Conservation (phyloP, 1,140 invertebrate genomes). For the Magallana angulata region DNA sequence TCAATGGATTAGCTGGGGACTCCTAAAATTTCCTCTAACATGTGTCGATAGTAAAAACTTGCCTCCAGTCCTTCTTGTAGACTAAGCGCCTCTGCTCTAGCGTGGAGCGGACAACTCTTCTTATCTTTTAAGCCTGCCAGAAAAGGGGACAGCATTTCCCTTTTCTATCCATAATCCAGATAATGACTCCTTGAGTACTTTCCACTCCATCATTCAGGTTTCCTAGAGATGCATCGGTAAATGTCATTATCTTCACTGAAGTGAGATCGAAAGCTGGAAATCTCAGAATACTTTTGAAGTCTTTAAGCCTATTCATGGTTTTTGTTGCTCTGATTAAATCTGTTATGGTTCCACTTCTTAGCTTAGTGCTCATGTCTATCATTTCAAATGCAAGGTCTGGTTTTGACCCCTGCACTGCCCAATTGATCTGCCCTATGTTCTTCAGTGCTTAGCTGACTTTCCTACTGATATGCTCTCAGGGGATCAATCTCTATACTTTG, state of each 20-base stretch:
- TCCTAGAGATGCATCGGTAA: constrained; percentile 52
- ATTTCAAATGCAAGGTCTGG: constrained; percentile 46
- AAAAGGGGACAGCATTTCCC: not conserved
- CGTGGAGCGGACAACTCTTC: constrained; percentile 46
- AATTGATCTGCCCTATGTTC: constrained; percentile 13
- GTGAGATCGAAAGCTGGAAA: too few relatives aligned
- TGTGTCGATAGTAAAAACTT: constrained; percentile 37
- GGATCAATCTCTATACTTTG: constrained; percentile 42
- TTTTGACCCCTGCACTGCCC: too few relatives aligned
- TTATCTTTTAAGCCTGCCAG: constrained; percentile 44
- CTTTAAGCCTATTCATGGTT: too few relatives aligned
- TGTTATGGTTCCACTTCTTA: not conserved
- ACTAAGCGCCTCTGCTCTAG: constrained; percentile 50
- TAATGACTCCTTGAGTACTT: constrained; percentile 52
- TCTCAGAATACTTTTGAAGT: too few relatives aligned
- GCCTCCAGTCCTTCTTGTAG: constrained; percentile 49
- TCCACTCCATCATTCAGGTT: constrained; percentile 48
- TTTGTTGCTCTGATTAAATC: too few relatives aligned
- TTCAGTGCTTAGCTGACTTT: constrained; percentile 22
- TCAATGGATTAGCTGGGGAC: constrained; percentile 25
- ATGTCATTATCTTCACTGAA: constrained; percentile 37
- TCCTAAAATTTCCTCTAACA: constrained; percentile 43
- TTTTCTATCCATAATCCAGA: constrained; percentile 50
- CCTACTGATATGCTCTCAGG: constrained; percentile 21
- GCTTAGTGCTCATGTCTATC: constrained; percentile 52